Conservation (phyloP, 1,140 invertebrate species). For the Pomacea maculata region DNA sequence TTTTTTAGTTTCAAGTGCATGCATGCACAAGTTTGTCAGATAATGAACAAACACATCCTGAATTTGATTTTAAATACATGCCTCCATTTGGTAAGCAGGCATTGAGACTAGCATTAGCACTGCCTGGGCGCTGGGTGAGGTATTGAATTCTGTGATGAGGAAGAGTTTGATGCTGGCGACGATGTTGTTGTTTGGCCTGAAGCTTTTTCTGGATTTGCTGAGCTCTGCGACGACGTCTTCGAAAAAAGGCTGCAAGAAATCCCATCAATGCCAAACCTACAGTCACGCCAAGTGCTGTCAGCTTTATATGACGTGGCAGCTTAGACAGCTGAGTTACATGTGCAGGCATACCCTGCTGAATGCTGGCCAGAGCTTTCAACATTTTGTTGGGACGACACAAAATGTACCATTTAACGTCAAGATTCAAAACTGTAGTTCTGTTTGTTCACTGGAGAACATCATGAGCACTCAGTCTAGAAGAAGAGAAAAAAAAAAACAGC, state of each 20-base stretch:
- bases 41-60: no score
- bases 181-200: slow-evolving; percentile 32
- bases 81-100: background rate
- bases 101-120: background rate
- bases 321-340: slow-evolving; percentile 17
- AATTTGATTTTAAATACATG: background rate
- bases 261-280: slow-evolving; percentile 56
- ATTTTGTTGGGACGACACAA: slow-evolving; percentile 10
- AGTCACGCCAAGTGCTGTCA: slow-evolving; percentile 49
- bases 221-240: slow-evolving; percentile 23
- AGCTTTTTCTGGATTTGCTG: slow-evolving; percentile 31
- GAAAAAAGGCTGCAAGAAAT: slow-evolving; percentile 49
- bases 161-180: slow-evolving; percentile 18
- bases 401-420: no score
- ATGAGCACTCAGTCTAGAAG: no score
- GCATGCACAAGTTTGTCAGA: background rate
- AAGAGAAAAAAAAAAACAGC: no score
- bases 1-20: slow-evolving; percentile 3
- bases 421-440: no score
- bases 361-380: slow-evolving; percentile 29
- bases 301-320: slow-evolving; percentile 42
- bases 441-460: no score
- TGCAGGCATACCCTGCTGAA: slow-evolving; percentile 24
- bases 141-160: slow-evolving; percentile 13
- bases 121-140: background rate